These are phyloP conservation scores for Peromyscus melanophrys DNA, from an alignment of 2,797 vertebrate genomes.

Conservation along the genomic window DNA sequence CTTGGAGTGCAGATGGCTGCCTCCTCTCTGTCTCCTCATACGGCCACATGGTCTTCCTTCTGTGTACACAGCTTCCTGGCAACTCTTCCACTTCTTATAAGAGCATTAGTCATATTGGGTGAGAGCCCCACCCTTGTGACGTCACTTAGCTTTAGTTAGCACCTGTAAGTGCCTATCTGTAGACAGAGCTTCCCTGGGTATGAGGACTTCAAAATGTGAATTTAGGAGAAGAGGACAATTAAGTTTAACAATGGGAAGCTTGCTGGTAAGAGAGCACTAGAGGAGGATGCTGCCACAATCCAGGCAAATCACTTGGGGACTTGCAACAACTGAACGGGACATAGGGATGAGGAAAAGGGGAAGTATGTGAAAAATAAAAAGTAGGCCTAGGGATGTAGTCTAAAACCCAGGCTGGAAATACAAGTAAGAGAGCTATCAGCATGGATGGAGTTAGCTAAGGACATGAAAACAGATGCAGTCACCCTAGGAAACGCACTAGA, in stretches of 20 bases:
- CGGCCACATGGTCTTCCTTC: neutral
- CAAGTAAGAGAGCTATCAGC: neutral
- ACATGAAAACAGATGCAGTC: neutral
- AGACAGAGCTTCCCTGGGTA: neutral
- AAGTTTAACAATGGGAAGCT: neutral
- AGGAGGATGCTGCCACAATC: neutral
- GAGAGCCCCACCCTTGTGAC: neutral
- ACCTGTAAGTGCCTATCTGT: neutral
- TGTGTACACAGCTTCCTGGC: neutral
- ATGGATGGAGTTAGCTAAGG: neutral
- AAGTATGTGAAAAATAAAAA: neutral
- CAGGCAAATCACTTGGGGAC: neutral
- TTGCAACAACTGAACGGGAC: neutral
- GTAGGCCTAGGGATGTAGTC: neutral
- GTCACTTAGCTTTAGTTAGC: neutral
- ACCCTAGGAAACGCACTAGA: constrained; percentile 26
- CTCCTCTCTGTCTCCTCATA: neutral
- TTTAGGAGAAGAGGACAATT: neutral
- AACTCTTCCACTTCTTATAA: neutral
- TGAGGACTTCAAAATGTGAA: neutral
- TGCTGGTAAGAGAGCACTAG: neutral
- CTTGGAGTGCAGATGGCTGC: neutral
- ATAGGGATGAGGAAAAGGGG: neutral
- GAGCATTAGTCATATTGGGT: neutral
- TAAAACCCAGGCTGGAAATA: constrained; percentile 56